Percentiles rank a stretch among this genome's conserved stretches.
phyloP scores from a whole-genome alignment of 2,888 invertebrate genomes.

The Rotaria socialis region DNA sequence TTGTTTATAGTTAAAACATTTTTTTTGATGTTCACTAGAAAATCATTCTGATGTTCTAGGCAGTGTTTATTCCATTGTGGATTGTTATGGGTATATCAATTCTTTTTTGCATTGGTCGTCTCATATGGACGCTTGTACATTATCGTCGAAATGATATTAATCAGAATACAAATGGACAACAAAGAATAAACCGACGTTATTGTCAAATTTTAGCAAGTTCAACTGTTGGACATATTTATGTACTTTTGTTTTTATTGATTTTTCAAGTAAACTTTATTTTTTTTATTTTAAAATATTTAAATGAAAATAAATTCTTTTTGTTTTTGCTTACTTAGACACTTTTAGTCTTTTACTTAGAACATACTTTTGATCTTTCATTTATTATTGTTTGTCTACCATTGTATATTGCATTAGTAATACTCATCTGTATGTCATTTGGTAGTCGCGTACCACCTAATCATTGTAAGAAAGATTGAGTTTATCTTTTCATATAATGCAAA shows the following conservation, averaged over 20 bases:
- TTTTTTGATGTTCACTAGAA: background rate
- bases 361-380: background rate
- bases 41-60: constrained; percentile 58
- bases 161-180: background rate
- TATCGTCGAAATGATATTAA: background rate
- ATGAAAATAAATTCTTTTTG: background rate
- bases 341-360: constrained; percentile 8
- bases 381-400: constrained; percentile 27
- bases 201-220: background rate
- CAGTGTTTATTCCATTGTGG: constrained; percentile 92
- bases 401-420: constrained; percentile 1
- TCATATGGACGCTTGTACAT: background rate
- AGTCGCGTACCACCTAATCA: constrained; percentile 8
- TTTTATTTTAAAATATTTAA: background rate
- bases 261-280: background rate
- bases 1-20: constrained; percentile 60
- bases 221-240: background rate
- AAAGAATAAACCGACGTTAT: background rate
- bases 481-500: no score
- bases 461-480: background rate
- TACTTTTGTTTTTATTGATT: constrained; percentile 28
- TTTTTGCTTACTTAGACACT: background rate
- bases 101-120: constrained; percentile 10
- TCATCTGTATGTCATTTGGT: constrained; percentile 12
- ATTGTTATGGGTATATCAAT: constrained; percentile 69